Percentiles rank a stretch among this genome's conserved stretches.
Evolutionary conservation across 2,113 vertebrate species (phyloP).

Genomic region (Puma concolor): DNA sequence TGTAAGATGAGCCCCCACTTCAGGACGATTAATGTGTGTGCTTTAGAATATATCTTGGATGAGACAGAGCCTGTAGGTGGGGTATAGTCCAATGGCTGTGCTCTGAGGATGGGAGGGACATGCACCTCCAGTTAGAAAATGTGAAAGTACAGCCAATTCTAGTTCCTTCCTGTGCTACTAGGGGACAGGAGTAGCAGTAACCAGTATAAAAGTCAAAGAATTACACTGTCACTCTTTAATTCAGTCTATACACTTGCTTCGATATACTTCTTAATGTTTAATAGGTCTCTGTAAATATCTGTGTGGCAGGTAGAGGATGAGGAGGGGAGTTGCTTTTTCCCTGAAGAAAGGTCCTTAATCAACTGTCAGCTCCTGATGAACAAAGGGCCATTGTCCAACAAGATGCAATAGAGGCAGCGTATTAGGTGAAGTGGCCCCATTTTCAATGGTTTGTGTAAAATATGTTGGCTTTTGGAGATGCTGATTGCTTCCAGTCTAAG

Average conservation of each 20-base stretch:
- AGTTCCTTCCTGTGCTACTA: neutral
- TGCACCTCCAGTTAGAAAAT: neutral
- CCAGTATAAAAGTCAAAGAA: neutral
- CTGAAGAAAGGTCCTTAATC: constrained; percentile 57
- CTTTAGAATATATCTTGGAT: neutral
- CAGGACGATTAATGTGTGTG: neutral
- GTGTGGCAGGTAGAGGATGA: neutral
- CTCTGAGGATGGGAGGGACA: neutral
- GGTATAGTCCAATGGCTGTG: neutral
- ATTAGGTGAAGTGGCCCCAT: neutral
- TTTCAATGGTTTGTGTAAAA: constrained; percentile 54
- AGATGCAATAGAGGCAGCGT: constrained; percentile 16
- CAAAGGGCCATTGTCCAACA: constrained; percentile 1
- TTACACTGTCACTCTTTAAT: constrained; percentile 10
- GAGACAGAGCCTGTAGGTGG: neutral
- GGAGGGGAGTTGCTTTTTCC: neutral
- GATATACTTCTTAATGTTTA: constrained; percentile 46
- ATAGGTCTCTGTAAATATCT: neutral
- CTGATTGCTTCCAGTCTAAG: constrained; percentile 55
- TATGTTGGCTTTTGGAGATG: constrained; percentile 33
- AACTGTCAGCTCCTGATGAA: constrained; percentile 52
- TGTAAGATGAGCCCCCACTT: neutral
- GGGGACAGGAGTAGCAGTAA: neutral
- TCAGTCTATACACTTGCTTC: constrained; percentile 54
- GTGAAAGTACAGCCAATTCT: neutral